Conservation (phyloP, 2,888 invertebrate species). For the Chrysolina oricalcia region DNA sequence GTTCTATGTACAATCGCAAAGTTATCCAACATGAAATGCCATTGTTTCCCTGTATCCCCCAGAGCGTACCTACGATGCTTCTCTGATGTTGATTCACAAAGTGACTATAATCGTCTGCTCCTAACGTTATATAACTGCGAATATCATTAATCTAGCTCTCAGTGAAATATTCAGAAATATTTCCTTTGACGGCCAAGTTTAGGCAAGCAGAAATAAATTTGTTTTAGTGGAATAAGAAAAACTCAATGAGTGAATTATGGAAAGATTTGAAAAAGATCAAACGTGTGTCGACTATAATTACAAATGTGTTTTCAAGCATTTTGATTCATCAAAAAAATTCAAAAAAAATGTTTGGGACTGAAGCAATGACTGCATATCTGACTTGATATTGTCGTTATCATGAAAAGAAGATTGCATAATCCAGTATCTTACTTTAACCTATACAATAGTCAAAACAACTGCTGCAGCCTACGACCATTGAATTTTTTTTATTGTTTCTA, state of each 20-base stretch:
- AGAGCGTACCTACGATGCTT: background rate
- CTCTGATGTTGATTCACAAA: conserved; percentile 31
- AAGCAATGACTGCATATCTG: no score
- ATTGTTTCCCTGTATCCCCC: conserved; percentile 15
- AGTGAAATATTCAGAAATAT: conserved; percentile 1
- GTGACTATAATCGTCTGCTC: conserved; percentile 15
- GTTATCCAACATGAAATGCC: conserved; percentile 11
- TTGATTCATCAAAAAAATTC: no score
- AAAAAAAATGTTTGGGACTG: no score
- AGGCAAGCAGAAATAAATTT: background rate
- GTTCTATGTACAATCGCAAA: conserved; percentile 2
- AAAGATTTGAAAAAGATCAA: no score
- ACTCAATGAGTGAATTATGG: background rate
- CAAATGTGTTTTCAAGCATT: no score
- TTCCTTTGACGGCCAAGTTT: background rate
- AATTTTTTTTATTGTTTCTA: no score
- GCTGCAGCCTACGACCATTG: no score
- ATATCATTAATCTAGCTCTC: conserved; percentile 10
- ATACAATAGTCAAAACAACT: no score
- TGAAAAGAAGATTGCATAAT: no score
- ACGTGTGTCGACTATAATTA: no score
- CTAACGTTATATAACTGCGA: conserved; percentile 3
- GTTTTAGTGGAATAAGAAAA: background rate
- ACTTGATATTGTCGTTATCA: no score
- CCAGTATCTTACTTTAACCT: no score